Percentiles rank a stretch among this genome's conserved stretches.
Evolutionary conservation across 64 coral and sea anemone species (phyloP).

Genomic region (Montipora capricornis): DNA sequence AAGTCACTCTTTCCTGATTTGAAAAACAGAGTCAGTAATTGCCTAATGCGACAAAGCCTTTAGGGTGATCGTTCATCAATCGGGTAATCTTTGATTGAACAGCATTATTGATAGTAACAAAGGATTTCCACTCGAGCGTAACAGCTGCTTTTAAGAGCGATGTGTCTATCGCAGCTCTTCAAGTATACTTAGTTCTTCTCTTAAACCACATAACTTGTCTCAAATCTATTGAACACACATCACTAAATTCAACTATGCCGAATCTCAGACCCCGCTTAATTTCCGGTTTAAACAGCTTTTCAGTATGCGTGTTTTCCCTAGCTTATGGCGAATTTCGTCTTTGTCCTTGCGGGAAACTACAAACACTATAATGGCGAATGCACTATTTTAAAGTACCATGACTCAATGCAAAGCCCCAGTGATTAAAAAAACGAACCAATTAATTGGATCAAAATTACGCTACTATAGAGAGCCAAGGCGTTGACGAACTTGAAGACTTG

Average conservation of each 20-base stretch:
- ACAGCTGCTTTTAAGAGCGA: conserved; percentile 23
- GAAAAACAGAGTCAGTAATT: not conserved
- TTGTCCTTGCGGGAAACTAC: not conserved
- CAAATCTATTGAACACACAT: not conserved
- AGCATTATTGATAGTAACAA: conserved; percentile 31
- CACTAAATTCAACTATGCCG: not conserved
- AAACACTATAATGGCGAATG: not conserved
- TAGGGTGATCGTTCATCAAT: not conserved
- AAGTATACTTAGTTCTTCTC: not conserved
- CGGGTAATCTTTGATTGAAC: not conserved
- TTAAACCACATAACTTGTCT: not conserved
- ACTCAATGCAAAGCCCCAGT: not conserved
- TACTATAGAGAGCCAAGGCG: not conserved
- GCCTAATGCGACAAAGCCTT: not conserved
- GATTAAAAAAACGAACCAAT: not conserved
- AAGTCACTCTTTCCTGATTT: conserved; percentile 6
- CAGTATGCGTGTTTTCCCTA: not conserved
- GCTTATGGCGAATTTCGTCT: not conserved
- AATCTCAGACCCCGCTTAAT: not conserved
- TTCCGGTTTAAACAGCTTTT: not conserved
- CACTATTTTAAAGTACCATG: not conserved
- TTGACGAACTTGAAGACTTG: conserved; percentile 16
- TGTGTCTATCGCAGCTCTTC: not conserved
- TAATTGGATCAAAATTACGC: conserved; percentile 7
- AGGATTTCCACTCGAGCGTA: conserved; percentile 4